Evolutionary conservation across 2,797 vertebrate genomes (phyloP).

Genomic region (Oryzias dopingdopingensis): DNA sequence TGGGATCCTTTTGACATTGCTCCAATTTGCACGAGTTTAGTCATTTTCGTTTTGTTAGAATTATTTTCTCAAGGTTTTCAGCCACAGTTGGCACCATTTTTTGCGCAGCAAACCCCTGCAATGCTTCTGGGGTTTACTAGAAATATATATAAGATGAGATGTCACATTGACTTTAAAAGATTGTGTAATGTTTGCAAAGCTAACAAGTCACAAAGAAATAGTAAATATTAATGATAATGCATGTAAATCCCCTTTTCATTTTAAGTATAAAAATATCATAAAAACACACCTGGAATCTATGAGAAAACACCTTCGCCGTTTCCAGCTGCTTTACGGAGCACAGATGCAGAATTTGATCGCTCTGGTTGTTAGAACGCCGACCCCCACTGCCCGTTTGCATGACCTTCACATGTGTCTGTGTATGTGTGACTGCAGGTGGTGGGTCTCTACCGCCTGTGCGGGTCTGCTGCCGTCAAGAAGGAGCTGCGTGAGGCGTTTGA

Average conservation of each 20-base stretch:
- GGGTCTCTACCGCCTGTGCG: slow-evolving; percentile 93
- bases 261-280: neutral
- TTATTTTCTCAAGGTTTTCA: too few relatives aligned
- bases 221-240: too few relatives aligned
- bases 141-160: too few relatives aligned
- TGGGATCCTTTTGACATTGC: too few relatives aligned
- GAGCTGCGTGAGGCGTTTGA: slow-evolving; percentile 97
- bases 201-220: too few relatives aligned
- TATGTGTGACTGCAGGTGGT: slow-evolving; percentile 83
- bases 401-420: slow-evolving; percentile 28
- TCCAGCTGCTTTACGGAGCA: slow-evolving; percentile 31
- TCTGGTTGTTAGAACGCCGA: slow-evolving; percentile 35
- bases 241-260: neutral
- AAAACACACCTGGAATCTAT: slow-evolving; percentile 3
- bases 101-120: too few relatives aligned
- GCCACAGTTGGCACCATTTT: too few relatives aligned
- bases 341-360: slow-evolving; percentile 29
- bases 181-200: too few relatives aligned
- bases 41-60: too few relatives aligned
- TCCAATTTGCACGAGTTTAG: too few relatives aligned
- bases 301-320: slow-evolving; percentile 21
- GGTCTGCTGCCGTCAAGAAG: slow-evolving; percentile 96
- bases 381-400: slow-evolving; percentile 23
- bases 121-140: too few relatives aligned
- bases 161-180: too few relatives aligned